A percentile compares a stretch with the other conserved stretches of the same genome.
phyloP scores from a whole-genome alignment of 37 sponge, comb jelly and placozoan genomes.

The Petrosia ficiformis region DNA sequence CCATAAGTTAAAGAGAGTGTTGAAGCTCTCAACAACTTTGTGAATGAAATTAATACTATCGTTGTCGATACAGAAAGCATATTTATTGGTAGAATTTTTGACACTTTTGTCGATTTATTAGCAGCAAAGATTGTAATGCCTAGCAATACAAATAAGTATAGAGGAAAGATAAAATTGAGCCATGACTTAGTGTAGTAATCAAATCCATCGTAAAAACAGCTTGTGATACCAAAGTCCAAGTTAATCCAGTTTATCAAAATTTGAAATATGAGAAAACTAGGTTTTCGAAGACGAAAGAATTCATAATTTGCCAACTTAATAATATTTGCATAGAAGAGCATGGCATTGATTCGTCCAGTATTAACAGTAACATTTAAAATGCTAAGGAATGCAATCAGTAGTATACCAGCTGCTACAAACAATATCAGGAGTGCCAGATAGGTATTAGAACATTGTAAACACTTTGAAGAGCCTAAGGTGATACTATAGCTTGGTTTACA shows the following conservation, averaged over 20 bases:
- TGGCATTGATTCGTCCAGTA: conserved; percentile 31
- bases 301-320: conserved; percentile 9
- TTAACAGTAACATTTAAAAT: conserved; percentile 33
- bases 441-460: conserved; percentile 8
- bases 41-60: conserved; percentile 12
- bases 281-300: neutral
- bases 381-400: conserved; percentile 14
- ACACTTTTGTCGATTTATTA: neutral
- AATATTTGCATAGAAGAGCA: conserved; percentile 39
- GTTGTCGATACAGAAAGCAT: conserved; percentile 34
- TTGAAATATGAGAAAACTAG: neutral
- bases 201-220: conserved; percentile 38
- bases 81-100: neutral
- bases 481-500: conserved; percentile 27
- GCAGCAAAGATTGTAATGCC: conserved; percentile 1
- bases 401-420: conserved; percentile 21
- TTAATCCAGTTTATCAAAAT: conserved; percentile 17
- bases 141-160: conserved; percentile 20
- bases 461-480: conserved; percentile 17
- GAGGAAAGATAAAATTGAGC: conserved; percentile 19
- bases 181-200: conserved; percentile 20
- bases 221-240: conserved; percentile 25
- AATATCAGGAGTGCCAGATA: conserved; percentile 6
- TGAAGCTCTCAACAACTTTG: neutral
- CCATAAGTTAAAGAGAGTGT: neutral